A percentile compares a stretch with the other conserved stretches of the same genome.
These are phyloP conservation scores for Brachyhypopomus gauderio DNA, from an alignment of 2,113 vertebrate species.

Conservation along the genomic window DNA sequence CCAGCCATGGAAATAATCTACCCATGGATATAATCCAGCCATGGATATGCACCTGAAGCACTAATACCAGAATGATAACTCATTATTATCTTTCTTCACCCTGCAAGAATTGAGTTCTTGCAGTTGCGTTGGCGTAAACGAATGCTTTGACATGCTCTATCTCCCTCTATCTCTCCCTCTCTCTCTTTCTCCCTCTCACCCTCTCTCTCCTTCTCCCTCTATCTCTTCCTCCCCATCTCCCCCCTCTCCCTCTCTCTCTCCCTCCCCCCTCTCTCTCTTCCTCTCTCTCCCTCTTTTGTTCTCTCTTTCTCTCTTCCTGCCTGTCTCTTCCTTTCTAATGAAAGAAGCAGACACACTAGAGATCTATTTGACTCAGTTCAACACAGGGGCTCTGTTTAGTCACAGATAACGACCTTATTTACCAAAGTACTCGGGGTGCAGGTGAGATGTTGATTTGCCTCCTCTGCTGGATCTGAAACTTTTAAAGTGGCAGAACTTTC, in stretches of 20 bases:
- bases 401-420: slow-evolving; percentile 44
- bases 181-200: not conserved
- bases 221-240: no score
- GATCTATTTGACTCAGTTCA: slow-evolving; percentile 36
- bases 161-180: not conserved
- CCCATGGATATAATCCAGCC: no score
- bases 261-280: not conserved
- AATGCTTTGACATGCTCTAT: not conserved
- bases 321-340: slow-evolving; percentile 10
- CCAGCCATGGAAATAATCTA: no score
- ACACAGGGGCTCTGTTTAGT: slow-evolving; percentile 41
- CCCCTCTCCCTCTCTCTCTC: no score
- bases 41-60: not conserved
- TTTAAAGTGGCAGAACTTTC: slow-evolving; percentile 16
- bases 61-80: slow-evolving; percentile 14
- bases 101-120: not conserved
- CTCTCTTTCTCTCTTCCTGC: not conserved
- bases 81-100: not conserved
- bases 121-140: not conserved
- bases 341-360: slow-evolving; percentile 31
- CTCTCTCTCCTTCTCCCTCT: no score
- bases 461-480: slow-evolving; percentile 41
- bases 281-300: slow-evolving; percentile 15
- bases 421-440: slow-evolving; percentile 45
- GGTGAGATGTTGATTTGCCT: not conserved